Percentiles rank a stretch among this genome's conserved stretches.
phyloP scores from a whole-genome alignment of 2,113 vertebrate genomes.

The Paradoxurus hermaphroditus region DNA sequence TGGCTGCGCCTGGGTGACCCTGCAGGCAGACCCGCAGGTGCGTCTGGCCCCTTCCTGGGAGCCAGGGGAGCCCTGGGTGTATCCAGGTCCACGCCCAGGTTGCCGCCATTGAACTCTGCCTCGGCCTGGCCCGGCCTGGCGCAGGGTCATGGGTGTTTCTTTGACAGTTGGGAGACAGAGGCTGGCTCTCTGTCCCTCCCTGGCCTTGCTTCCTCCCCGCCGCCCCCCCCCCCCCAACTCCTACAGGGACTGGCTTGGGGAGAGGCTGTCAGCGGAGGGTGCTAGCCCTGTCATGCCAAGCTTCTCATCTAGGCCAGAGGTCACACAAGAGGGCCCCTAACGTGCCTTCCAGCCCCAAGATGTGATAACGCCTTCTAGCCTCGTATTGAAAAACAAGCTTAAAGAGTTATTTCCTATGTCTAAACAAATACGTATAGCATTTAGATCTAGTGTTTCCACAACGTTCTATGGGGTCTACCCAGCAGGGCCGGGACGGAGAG shows the following conservation, averaged over 20 bases:
- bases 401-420: neutral
- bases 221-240: neutral
- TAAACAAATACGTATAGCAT: neutral
- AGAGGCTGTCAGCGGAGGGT: neutral
- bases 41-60: neutral
- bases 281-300: neutral
- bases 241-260: neutral
- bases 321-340: neutral
- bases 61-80: neutral
- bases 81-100: neutral
- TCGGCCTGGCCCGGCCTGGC: neutral
- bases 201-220: neutral
- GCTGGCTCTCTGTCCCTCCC: neutral
- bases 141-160: neutral
- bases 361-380: neutral
- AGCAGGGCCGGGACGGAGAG: neutral
- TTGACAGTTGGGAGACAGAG: neutral
- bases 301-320: rapidly evolving
- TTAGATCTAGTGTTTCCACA: neutral
- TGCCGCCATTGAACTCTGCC: neutral
- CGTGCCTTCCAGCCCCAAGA: neutral
- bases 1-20: neutral
- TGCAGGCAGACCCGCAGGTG: rapidly evolving
- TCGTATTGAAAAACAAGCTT: neutral
- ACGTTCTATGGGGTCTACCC: neutral